Conservation (phyloP, 2,113 vertebrate genomes). For the Halichoerus grypus region DNA sequence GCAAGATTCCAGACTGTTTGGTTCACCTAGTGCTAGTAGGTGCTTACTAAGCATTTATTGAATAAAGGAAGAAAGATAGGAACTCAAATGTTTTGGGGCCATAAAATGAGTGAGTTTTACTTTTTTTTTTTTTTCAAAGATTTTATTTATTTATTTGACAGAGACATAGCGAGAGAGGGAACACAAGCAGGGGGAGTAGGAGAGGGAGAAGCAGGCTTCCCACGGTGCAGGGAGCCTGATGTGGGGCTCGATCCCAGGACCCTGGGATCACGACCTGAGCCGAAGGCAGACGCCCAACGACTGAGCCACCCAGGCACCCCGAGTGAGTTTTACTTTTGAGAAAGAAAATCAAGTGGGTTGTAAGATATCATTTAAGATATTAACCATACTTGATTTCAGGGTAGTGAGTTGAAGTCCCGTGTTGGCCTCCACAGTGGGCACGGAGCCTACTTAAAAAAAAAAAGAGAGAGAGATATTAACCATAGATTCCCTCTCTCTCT, state of each 20-base stretch:
- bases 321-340: slow-evolving; percentile 58
- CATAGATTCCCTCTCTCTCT: background rate
- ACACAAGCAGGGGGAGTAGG: too few relatives aligned
- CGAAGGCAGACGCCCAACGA: too few relatives aligned
- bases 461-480: background rate
- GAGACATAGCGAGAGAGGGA: too few relatives aligned
- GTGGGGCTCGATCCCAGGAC: too few relatives aligned
- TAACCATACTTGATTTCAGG: background rate
- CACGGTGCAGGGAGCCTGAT: too few relatives aligned
- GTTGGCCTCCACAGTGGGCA: too few relatives aligned
- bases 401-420: background rate
- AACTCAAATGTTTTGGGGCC: background rate
- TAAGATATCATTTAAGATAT: background rate
- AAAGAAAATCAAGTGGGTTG: slow-evolving; percentile 56
- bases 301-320: too few relatives aligned
- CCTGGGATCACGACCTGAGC: too few relatives aligned
- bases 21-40: background rate
- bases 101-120: slow-evolving; percentile 39
- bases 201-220: too few relatives aligned
- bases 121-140: background rate
- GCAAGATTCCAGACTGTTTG: background rate
- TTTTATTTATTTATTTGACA: background rate
- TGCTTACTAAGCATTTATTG: slow-evolving; percentile 6
- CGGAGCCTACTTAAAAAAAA: background rate
- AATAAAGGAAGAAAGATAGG: slow-evolving; percentile 32